A percentile compares a stretch with the other conserved stretches of the same genome.
These are phyloP conservation scores for Drosophila prostipennis DNA, from an alignment of 2,888 invertebrate genomes.

Conservation along the genomic window DNA sequence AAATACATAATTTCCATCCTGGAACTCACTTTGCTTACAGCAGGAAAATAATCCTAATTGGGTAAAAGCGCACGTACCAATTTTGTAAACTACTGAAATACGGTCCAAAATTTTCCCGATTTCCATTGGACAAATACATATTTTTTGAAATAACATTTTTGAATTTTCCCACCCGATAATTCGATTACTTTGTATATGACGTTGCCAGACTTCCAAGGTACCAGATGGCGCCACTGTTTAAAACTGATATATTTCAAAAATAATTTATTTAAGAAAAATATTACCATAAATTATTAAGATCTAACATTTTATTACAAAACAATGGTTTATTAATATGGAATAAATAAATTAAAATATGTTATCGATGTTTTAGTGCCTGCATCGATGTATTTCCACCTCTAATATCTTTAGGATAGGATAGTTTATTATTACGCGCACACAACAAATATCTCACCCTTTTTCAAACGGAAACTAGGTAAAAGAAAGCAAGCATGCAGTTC, in stretches of 20 bases:
- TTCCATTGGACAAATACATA: not conserved
- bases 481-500: conserved; percentile 87
- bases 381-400: too few species aligned
- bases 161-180: conserved; percentile 20
- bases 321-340: too few species aligned
- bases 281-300: too few species aligned
- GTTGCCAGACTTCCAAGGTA: not conserved
- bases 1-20: not conserved
- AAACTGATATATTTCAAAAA: too few species aligned
- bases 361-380: too few species aligned
- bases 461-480: not conserved
- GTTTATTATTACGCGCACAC: conserved; percentile 6
- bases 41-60: not conserved
- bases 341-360: too few species aligned
- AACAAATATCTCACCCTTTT: conserved; percentile 8
- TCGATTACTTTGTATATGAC: not conserved
- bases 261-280: too few species aligned
- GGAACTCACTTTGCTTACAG: conserved; percentile 3
- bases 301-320: too few species aligned
- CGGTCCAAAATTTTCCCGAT: not conserved
- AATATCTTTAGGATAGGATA: conserved; percentile 3
- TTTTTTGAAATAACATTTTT: not conserved
- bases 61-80: not conserved
- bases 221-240: not conserved
- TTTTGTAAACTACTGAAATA: not conserved